Base-by-base conservation (phyloP, 2,797 vertebrate genomes). In the Avahi laniger region DNA sequence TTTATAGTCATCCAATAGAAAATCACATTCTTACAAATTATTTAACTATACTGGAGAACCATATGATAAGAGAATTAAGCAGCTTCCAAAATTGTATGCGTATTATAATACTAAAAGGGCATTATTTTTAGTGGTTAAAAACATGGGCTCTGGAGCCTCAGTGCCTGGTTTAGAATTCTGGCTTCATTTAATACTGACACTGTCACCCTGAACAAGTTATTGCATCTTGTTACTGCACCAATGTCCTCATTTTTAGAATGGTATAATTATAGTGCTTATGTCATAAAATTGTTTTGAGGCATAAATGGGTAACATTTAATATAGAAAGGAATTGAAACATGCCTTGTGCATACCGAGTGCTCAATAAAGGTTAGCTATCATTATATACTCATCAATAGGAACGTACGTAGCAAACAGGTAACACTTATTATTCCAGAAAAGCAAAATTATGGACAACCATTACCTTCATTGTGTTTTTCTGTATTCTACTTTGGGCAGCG, bases 221-320 rank as follows among this genome's bases (percentile, higher is more conserved):
- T 81, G 33, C 14, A 85, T 82, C 81, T 81, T 93, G 18, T 93
- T 85, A 91, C 65, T 89, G 54, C 28, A 89, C 15, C 28, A 75
- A 96, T 92, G 81, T 82, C 50, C 61, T 88, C 30, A 89, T 89
- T 95, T 91, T 83, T 18, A 67, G 94, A 88, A 94, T 48, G 38
- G 5, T n/a, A 87, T 90, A 91, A 92, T 93, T 89, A 72, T 72
- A 81, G 80, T 82, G 78, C 48, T 80, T 95, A 84, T 28, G 18
- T 50, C 38, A 92, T 38, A 93, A 94, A 95, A 92, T 92, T 87
- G 30, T 82, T 89, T 41, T 61, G 75, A 89, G 78, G 35, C 2
- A 78, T 65, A 87, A 91, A 80, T 93, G 48, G 38, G 26, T 85
- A 96, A 89, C 76, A 89, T 69, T 94, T 86, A 95, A 94, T 24